Evolutionary conservation across 2,797 vertebrate species (phyloP), one percentile per base, ranked within the genome.

Genomic region (Mormyrus hasselquistii): DNA sequence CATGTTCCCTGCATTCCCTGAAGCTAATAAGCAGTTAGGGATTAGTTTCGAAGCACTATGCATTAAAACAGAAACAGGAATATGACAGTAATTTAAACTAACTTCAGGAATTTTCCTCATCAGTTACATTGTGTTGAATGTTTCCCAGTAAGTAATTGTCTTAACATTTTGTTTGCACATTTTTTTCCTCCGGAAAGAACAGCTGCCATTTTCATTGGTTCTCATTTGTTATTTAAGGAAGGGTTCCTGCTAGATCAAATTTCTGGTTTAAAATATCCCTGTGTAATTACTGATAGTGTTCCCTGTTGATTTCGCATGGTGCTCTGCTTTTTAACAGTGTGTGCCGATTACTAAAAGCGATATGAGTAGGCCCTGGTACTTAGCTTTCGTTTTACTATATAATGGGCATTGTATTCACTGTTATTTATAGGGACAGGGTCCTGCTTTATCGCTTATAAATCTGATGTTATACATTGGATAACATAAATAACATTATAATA

Each of bases 331-430:
- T 95, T 97, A 98, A 98, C 98, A 99, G 98, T 97, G 97, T 97
- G 97, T 99, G 98, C 97, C 97, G 98, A 99, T 99, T 99, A 98
- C 98, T 99, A 98, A 97, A 98, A 99, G 98, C 98, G 98, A 98
- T 98, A 97, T 95, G 96, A 96, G 97, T 98, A 97, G 98, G 97
- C 97, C 97, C 98, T 97, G 97, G 97, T 97, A 95, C 96, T 94
- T 90, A 96, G 97, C 96, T 92, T 95, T 96, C 97, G 96, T 94
- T 96, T 95, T 97, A 96, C 96, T 95, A 88, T 96, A 96, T 97
- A 93, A 95, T 97, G 97, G 96, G 97, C 97, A 96, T 97, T 98
- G 97, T 96, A 95, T 98, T 97, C 97, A 97, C 96, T 97, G 94
- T 93, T 94, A 88, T 94, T 90, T 93, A 93, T 89, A 96, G 97